Evolutionary conservation across 1,140 invertebrate genomes (phyloP), one percentile per base, ranked within the genome.

Genomic region (Doryteuthis pealeii): DNA sequence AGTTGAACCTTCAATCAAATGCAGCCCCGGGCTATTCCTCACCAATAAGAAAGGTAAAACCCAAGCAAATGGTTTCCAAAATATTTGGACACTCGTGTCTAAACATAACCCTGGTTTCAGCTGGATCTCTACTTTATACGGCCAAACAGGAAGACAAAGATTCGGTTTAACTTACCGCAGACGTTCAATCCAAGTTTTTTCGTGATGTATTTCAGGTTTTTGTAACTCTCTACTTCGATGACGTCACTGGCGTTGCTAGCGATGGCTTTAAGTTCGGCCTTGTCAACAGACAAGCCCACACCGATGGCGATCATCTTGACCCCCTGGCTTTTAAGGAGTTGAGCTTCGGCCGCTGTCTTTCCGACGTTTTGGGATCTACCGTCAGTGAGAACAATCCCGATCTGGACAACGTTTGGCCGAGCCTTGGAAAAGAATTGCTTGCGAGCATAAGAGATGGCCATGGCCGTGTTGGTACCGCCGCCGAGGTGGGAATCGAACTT

Each of bases 311-410:
- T 4, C 15, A 77, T 77, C 14, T 70, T 76, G 18, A 79, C 68
- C 6, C 76, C 78, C 8, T 31, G 14, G 14, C 68, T 40, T 12
- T 66, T 73, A 0, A 30, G 45, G n/a, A 45, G 12, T 18, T 73
- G 72, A 4, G 76, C 73, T 30, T 22, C 18, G 45, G n/a, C 62
- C 3, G 78, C 76, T 28, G 72, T 58, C 65, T 75, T 30, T 8
- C 31, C 12, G 18, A 70, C 69, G 68, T 76, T 74, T 22, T 76
- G 73, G 12, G 81, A 81, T 33, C 74, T 72, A 15, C 84, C 84
- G 70, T 85, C 84, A 6, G 84, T 85, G 30, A 85, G 71, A 28
- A 85, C 74, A 69, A 85, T 73, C 8, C 75, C 78, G 0, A 84
- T 68, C 14, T 80, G 71, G 14, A 67, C 30, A 14, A 78, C 79